Evolutionary conservation across 1,140 invertebrate species (phyloP).

Genomic region (Temnothorax curvispinosus): DNA sequence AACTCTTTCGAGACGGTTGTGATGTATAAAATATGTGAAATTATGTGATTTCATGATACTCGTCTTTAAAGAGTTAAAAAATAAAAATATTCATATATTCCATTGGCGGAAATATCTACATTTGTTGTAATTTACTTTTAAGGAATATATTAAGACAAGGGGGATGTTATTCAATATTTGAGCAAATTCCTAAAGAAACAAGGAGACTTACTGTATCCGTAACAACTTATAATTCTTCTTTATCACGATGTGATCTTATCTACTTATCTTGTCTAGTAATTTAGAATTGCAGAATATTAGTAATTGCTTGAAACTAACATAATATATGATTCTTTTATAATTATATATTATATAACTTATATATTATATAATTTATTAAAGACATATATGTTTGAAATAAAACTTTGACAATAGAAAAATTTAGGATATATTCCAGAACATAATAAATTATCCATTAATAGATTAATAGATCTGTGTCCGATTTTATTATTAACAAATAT

Average conservation of each 20-base stretch:
- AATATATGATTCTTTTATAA: slow-evolving; percentile 34
- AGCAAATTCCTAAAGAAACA: slow-evolving; percentile 22
- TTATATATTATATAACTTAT: neutral
- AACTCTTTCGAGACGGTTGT: neutral
- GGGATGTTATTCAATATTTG: slow-evolving; percentile 33
- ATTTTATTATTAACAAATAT: slow-evolving; percentile 6
- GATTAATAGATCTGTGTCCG: slow-evolving; percentile 11
- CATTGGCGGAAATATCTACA: neutral
- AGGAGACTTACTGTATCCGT: neutral
- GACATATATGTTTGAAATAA: neutral
- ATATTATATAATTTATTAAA: slow-evolving; percentile 34
- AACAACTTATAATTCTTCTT: slow-evolving; percentile 23
- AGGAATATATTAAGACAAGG: neutral
- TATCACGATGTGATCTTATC: slow-evolving; percentile 14
- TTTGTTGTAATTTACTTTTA: slow-evolving; percentile 24
- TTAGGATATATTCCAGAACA: neutral
- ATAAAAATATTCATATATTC: neutral
- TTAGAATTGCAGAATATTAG: no score
- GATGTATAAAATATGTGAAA: neutral
- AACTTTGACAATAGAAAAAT: slow-evolving; percentile 42
- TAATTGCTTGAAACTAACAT: neutral
- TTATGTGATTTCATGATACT: neutral
- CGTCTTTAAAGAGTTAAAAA: neutral
- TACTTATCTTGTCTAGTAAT: neutral
- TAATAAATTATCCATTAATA: slow-evolving; percentile 37